Evolutionary conservation across 1,140 invertebrate species (phyloP).

Genomic region (Drosophila rufa): DNA sequence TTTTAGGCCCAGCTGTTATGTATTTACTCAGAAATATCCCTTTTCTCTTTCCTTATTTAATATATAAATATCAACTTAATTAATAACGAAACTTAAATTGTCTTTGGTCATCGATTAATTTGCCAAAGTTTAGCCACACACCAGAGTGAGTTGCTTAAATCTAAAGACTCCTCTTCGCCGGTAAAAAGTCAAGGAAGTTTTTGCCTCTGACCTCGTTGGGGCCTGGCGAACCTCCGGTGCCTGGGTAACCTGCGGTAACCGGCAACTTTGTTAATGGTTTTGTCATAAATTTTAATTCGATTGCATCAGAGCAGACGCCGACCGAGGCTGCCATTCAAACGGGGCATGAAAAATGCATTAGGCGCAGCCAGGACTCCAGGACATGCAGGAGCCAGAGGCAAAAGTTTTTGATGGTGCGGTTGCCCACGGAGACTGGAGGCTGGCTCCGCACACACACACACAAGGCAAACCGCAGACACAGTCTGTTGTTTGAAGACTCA

Average conservation of each 20-base stretch:
- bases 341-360: constrained; percentile 78
- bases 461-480: constrained; percentile 42
- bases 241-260: constrained; percentile 6
- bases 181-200: constrained; percentile 48
- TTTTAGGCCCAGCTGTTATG: too few relatives aligned
- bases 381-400: constrained; percentile 15
- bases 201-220: constrained; percentile 69
- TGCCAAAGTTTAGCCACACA: constrained; percentile 42
- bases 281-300: constrained; percentile 84
- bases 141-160: constrained; percentile 35
- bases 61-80: constrained; percentile 32
- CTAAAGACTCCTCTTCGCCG: constrained; percentile 18
- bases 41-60: neutral
- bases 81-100: constrained; percentile 57
- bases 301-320: constrained; percentile 62
- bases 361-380: constrained; percentile 16
- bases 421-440: constrained; percentile 38
- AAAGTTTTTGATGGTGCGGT: constrained; percentile 74
- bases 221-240: neutral
- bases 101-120: constrained; percentile 64
- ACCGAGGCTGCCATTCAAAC: constrained; percentile 27
- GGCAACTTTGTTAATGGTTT: constrained; percentile 82
- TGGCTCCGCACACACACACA: constrained; percentile 3
- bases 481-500: constrained; percentile 63
- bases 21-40: neutral